Evolutionary conservation across 2,888 invertebrate species (phyloP).

Genomic region (Philonicus albiceps): DNA sequence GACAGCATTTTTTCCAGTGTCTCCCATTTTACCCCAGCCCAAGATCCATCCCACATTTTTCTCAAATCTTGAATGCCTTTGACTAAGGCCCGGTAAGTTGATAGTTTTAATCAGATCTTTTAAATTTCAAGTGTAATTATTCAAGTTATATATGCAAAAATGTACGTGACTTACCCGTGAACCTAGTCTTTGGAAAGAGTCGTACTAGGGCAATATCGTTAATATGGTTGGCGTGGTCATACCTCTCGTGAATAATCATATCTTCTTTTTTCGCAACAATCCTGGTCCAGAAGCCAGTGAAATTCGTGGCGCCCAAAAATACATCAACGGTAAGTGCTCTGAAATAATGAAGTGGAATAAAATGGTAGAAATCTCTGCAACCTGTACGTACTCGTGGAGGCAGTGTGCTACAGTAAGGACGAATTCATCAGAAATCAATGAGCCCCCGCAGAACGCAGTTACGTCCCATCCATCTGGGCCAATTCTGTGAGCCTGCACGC

Average conservation of each 20-base stretch:
- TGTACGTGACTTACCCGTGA: not conserved
- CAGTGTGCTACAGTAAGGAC: conserved; percentile 46
- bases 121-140: not conserved
- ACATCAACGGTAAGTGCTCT: not conserved
- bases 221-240: not conserved
- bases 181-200: conserved; percentile 1
- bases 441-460: conserved; percentile 41
- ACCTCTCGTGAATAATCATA: conserved; percentile 37
- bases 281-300: not conserved
- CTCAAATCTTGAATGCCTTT: not conserved
- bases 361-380: not conserved
- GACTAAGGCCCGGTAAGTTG: not conserved
- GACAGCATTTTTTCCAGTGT: not conserved
- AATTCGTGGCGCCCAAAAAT: conserved; percentile 39
- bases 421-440: conserved; percentile 33
- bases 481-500: not conserved
- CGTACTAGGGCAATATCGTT: conserved; percentile 43
- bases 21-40: not conserved
- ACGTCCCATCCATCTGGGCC: not conserved
- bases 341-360: not conserved
- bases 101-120: not conserved
- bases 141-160: not conserved
- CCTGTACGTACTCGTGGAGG: not conserved
- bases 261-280: not conserved
- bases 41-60: not conserved